phyloP scores from a whole-genome alignment of 2,797 vertebrate species.

The Acridotheres tristis region DNA sequence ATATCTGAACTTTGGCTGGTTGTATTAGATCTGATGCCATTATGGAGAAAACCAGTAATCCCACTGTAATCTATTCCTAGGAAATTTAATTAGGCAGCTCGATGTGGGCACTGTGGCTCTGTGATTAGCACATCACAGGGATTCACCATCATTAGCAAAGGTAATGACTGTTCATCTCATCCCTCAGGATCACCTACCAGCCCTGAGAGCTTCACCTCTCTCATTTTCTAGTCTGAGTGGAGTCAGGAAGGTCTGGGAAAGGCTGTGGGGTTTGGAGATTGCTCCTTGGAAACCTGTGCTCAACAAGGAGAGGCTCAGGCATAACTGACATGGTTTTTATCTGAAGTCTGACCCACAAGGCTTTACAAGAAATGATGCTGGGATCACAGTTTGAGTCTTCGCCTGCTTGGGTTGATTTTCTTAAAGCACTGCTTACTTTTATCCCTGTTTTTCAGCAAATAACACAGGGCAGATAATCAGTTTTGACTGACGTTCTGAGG shows the following conservation, averaged over 20 bases:
- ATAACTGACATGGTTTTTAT: accelerated
- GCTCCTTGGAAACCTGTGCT: neutral
- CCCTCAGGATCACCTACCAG: neutral
- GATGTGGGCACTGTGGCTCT: accelerated
- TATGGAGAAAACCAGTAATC: neutral
- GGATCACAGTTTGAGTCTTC: neutral
- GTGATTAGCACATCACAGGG: neutral
- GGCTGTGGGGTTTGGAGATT: neutral
- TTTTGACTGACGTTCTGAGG: neutral
- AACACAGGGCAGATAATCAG: neutral
- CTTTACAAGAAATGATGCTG: neutral
- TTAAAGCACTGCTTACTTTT: neutral
- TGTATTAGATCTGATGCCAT: neutral
- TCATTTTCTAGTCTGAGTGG: neutral
- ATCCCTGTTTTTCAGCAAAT: neutral
- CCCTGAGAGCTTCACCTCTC: neutral
- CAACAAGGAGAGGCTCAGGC: neutral
- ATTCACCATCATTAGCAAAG: neutral
- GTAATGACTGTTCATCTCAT: neutral
- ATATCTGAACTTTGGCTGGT: neutral
- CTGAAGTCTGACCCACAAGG: neutral
- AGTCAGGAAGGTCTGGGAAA: neutral
- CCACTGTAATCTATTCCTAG: neutral
- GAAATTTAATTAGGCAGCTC: neutral
- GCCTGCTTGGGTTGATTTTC: neutral